Conservation (phyloP, 2,888 invertebrate genomes). For the Hirtodrosophila trivittata region DNA sequence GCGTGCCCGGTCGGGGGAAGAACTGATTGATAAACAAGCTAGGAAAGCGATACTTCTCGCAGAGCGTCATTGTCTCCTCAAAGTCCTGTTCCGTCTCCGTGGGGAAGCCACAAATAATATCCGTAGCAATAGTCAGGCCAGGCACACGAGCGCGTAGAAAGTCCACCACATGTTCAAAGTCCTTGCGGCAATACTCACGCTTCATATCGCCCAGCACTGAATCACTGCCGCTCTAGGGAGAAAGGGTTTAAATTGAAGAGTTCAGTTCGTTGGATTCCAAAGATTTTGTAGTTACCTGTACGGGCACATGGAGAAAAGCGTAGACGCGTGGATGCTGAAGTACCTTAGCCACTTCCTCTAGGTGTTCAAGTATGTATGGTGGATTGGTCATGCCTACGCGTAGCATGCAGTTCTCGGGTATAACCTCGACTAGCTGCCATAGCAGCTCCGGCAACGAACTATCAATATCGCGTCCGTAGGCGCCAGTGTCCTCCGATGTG, state of each 20-base stretch:
- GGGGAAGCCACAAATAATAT: slow-evolving; percentile 99
- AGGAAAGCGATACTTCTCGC: slow-evolving; percentile 94
- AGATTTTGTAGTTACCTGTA: slow-evolving; percentile 86
- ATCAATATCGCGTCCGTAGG: slow-evolving; percentile 97
- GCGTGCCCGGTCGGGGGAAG: slow-evolving; percentile 97
- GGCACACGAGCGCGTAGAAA: slow-evolving; percentile 92
- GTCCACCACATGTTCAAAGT: slow-evolving; percentile 95
- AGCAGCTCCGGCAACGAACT: slow-evolving; percentile 93
- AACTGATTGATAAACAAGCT: slow-evolving; percentile 99
- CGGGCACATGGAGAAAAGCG: slow-evolving; percentile 98
- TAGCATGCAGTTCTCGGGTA: slow-evolving; percentile 88
- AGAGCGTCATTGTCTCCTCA: slow-evolving; percentile 92
- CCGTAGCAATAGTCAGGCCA: slow-evolving; percentile 97
- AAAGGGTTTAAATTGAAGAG: not conserved
- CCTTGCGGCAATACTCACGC: slow-evolving; percentile 94
- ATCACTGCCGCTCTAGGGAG: slow-evolving; percentile 92
- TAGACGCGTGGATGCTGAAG: slow-evolving; percentile 95
- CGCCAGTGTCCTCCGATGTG: slow-evolving; percentile 98
- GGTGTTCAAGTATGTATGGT: slow-evolving; percentile 97
- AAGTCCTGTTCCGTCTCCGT: slow-evolving; percentile 97
- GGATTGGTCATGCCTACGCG: slow-evolving; percentile 99
- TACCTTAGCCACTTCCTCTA: slow-evolving; percentile 94
- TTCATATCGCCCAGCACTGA: slow-evolving; percentile 97
- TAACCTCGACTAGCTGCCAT: slow-evolving; percentile 90
- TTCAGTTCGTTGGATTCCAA: too few species aligned